Base-by-base conservation (phyloP, 2,797 vertebrate species). In the Phataginus tricuspis region DNA sequence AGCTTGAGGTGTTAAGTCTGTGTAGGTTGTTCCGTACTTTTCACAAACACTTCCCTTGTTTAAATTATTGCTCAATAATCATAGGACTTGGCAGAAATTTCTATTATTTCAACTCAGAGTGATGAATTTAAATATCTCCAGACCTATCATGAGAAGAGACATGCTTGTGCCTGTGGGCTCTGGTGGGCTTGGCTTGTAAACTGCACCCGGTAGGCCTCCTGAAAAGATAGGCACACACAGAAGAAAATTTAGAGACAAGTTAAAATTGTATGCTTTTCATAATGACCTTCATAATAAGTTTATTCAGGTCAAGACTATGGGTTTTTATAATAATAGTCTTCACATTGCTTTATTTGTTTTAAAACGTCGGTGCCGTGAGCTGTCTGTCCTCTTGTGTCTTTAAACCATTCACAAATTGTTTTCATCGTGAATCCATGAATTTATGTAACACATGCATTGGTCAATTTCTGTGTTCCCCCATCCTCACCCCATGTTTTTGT, bases 1-100 rank as follows among this genome's bases (percentile, higher is more conserved):
- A 90, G n/a, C 78, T 96, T 96, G 71, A 95, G n/a, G 75, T 71
- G 4, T 90, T 85, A 83, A 82, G 14, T 49, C 77, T 91, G 37
- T 78, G 2, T 88, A 49, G 85, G 91, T 93, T 93, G 3, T 88
- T 96, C 75, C 88, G 18, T 95, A 68, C 53, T 97, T 97, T 96
- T 92, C 34, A 71, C 93, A 96, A 80, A 14, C 9, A 82, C 3
- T 91, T 96, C 96, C 89, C 51, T 90, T 91, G 77, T 84, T 83
- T 96, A 84, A 94, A 94, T 86, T 95, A 75, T 66, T 92, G 55
- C 34, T 75, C 16, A 93, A 79, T 72, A 78, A 85, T 79, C 95
- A 53, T 19, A 92, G 59, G 8, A 3, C 82, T 79, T 97, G 64
- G 75, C 79, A 83, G 25, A 74, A 96, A 23, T 78, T 88, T 12